Conservation (phyloP, 2,797 vertebrate genomes). For the Syncerus caffer region DNA sequence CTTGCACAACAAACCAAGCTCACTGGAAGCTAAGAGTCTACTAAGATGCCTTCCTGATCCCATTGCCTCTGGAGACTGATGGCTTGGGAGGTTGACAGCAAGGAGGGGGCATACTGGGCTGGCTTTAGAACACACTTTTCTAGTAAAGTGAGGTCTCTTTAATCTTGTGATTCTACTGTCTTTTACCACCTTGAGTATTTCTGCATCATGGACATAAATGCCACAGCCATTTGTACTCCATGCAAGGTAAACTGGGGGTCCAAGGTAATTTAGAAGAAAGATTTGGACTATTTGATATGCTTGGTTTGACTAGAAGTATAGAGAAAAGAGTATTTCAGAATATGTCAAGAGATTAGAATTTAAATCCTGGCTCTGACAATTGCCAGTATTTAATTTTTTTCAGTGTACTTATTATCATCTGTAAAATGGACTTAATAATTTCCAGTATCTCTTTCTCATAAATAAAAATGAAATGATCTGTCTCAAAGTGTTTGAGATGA, state of each 20-base stretch:
- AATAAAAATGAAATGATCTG: neutral
- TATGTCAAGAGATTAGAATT: neutral
- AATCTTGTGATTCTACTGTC: neutral
- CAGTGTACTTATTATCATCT: neutral
- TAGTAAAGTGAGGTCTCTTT: neutral
- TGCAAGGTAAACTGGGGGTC: neutral
- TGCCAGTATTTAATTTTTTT: neutral
- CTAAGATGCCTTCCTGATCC: neutral
- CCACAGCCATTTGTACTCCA: neutral
- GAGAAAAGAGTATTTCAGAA: neutral
- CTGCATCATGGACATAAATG: neutral
- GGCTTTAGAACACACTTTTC: neutral
- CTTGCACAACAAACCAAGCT: neutral
- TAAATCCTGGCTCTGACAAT: neutral
- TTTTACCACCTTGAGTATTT: neutral
- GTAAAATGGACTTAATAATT: neutral
- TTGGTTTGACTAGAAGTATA: neutral
- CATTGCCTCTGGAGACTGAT: rapidly evolving
- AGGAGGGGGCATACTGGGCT: rapidly evolving
- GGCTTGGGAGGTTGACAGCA: neutral
- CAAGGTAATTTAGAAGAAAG: neutral
- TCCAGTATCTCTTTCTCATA: neutral
- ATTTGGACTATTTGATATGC: neutral
- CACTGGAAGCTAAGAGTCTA: rapidly evolving
- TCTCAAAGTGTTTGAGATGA: neutral